Conservation (phyloP, 2,113 vertebrate genomes). For the Leucoraja erinaceus region DNA sequence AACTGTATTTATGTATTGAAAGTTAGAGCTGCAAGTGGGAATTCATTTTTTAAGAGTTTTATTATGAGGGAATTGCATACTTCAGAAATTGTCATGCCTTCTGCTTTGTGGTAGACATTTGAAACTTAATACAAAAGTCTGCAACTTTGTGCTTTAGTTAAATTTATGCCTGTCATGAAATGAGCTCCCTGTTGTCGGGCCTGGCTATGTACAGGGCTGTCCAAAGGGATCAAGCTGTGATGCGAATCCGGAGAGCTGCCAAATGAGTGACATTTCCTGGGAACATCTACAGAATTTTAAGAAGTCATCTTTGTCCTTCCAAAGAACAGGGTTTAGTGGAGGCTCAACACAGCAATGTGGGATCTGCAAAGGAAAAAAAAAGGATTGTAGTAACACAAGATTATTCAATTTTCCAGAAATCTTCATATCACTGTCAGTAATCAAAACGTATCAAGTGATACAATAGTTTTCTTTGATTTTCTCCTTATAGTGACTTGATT, state of each 20-base stretch:
- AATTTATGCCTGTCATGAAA: slow-evolving; percentile 58
- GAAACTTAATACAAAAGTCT: slow-evolving; percentile 44
- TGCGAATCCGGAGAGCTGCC: slow-evolving; percentile 53
- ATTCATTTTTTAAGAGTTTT: slow-evolving; percentile 2
- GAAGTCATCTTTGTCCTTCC: slow-evolving; percentile 54
- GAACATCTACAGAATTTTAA: slow-evolving; percentile 58
- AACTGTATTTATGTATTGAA: not conserved
- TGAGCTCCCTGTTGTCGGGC: slow-evolving; percentile 49
- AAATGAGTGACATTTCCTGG: slow-evolving; percentile 58
- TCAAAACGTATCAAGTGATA: not conserved
- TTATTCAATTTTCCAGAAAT: not conserved
- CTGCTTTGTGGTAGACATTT: not conserved
- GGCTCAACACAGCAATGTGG: slow-evolving; percentile 24
- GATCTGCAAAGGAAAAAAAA: not conserved
- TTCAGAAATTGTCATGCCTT: not conserved
- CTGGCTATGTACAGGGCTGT: slow-evolving; percentile 46
- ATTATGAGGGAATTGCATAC: not conserved
- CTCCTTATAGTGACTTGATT: too few relatives aligned
- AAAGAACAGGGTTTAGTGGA: slow-evolving; percentile 47
- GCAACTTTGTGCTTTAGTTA: slow-evolving; percentile 47
- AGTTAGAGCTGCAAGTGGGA: not conserved
- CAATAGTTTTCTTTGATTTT: not conserved
- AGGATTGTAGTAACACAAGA: not conserved
- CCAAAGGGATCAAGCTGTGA: slow-evolving; percentile 53
- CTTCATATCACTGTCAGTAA: not conserved